These are phyloP conservation scores for Lamproptera curius DNA, from an alignment of 2,888 invertebrate genomes.

Conservation along the genomic window DNA sequence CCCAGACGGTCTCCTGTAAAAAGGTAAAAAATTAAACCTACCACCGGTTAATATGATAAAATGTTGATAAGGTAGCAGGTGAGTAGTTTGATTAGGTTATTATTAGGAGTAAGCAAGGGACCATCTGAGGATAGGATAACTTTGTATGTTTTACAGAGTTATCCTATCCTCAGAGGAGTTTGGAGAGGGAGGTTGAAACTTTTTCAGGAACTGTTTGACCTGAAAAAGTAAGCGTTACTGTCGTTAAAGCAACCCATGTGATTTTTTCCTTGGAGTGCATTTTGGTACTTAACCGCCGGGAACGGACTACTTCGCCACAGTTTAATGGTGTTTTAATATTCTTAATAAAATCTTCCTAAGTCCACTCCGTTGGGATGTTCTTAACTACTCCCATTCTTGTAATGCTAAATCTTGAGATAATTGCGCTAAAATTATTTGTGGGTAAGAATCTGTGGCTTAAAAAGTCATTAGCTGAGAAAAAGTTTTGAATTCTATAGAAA, in stretches of 20 bases:
- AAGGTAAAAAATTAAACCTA: no score
- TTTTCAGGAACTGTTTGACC: not conserved
- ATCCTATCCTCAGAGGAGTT: not conserved
- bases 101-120: not conserved
- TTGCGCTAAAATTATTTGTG: not conserved
- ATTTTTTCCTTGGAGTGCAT: no score
- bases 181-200: no score
- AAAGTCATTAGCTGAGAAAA: not conserved
- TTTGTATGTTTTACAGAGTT: not conserved
- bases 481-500: not conserved
- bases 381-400: not conserved
- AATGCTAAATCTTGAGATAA: not conserved
- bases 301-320: not conserved
- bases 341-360: no score
- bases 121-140: not conserved
- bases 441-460: no score
- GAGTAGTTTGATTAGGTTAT: not conserved
- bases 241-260: not conserved
- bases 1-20: no score
- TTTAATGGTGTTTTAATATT: not conserved
- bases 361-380: not conserved
- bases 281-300: not conserved
- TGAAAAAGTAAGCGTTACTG: not conserved
- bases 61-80: no score
- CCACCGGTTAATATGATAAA: no score